Conservation (phyloP, 2,113 vertebrate species). For the Grammomys surdaster region DNA sequence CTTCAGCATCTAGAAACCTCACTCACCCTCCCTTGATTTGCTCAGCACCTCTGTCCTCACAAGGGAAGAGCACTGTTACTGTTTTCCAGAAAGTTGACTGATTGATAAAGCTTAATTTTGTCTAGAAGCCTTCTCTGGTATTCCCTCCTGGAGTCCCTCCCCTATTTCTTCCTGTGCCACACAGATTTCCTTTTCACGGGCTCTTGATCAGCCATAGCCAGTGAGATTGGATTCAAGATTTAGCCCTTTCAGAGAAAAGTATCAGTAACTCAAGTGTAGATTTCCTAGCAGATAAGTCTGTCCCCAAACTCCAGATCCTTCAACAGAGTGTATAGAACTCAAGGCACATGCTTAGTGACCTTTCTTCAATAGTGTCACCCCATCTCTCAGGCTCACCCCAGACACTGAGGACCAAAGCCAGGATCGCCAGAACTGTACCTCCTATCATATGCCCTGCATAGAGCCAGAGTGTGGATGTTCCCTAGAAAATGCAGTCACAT, state of each 20-base stretch:
- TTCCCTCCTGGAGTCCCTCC: not conserved
- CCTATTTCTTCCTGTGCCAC: not conserved
- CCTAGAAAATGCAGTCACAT: not conserved
- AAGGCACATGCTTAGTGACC: not conserved
- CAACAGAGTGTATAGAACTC: not conserved
- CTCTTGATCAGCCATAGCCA: not conserved
- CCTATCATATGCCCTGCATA: not conserved
- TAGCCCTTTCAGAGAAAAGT: not conserved
- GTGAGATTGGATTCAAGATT: not conserved
- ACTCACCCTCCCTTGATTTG: not conserved
- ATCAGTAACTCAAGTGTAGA: not conserved
- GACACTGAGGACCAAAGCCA: not conserved
- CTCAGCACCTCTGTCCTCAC: not conserved
- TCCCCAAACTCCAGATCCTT: not conserved
- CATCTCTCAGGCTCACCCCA: not conserved
- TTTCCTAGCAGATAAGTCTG: not conserved
- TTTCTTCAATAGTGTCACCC: rapidly evolving
- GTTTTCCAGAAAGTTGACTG: not conserved
- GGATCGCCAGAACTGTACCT: not conserved
- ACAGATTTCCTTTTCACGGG: not conserved
- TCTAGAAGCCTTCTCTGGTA: not conserved
- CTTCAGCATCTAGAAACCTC: not conserved
- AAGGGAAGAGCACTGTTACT: not conserved
- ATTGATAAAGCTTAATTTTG: not conserved
- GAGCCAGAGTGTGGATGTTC: not conserved